Evolutionary conservation across 2,888 invertebrate species (phyloP), one percentile per base, ranked within the genome.

Genomic region (Eupithecia tripunctaria): DNA sequence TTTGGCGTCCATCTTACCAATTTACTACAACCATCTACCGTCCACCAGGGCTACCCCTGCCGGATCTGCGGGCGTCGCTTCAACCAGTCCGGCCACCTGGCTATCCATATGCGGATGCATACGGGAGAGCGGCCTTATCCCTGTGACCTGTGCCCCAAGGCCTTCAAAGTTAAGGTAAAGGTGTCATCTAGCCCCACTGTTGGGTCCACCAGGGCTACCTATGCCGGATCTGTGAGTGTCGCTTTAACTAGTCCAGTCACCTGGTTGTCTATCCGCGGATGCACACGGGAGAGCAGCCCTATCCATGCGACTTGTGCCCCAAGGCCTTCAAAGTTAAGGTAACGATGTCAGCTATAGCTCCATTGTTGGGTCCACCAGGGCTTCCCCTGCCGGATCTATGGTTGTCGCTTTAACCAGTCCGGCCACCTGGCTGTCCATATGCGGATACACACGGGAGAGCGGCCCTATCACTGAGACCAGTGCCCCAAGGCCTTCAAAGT

Each of bases 271-370:
- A 95, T 78, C 94, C 95, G 93, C 86, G 95, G 1, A 95, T 95
- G 84, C 95, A 95, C 78, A 95, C 95, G 0, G 95, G 95, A 0
- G 95, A 95, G 72, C 91, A 95, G 15, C 95, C 95, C 0, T 95
- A 94, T 74, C 93, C 94, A 10, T 95, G 95, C 74, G 92, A 95
- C 62, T 85, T 95, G 10, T 95, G 95, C 74, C 86, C 91, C 0
- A 95, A 95, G 76, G 91, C 95, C 0, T 95, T 95, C 74, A 94
- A 94, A 89, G 94, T 94, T 56, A 94, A 94, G 91, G 38, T 36
- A 36, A 7, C 36, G n/a, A n/a, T n/a, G n/a, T n/a, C n/a, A n/a
- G n/a, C n/a, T n/a, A n/a, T n/a, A n/a, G n/a, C n/a, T n/a, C n/a
- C n/a, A n/a, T 10, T 7, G 36, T 36, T 36, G 36, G 36, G 21